Conservation (phyloP, 2,797 vertebrate genomes). For the Alosa sapidissima region DNA sequence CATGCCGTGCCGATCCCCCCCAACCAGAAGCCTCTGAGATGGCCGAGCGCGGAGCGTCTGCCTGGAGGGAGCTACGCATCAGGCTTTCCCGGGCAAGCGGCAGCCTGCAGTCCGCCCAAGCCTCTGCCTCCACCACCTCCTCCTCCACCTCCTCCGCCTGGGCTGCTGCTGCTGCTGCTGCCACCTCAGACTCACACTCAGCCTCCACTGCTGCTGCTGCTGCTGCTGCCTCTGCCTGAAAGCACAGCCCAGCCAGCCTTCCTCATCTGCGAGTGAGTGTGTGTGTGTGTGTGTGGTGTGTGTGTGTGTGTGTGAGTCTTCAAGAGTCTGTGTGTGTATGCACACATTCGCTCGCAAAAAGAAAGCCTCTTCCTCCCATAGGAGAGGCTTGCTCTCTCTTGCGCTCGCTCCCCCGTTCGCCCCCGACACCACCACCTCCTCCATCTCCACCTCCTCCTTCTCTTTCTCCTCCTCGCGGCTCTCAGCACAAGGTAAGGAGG, state of each 20-base stretch:
- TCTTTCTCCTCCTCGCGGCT: constrained; percentile 59
- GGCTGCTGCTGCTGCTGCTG: neutral
- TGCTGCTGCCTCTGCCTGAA: constrained; percentile 65
- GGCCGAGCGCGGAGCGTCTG: constrained; percentile 71
- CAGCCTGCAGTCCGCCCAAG: constrained; percentile 75
- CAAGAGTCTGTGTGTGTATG: constrained; percentile 54
- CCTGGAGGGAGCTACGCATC: constrained; percentile 86
- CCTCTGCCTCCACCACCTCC: neutral
- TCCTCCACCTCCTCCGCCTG: neutral
- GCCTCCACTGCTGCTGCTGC: constrained; percentile 50
- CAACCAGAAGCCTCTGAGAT: constrained; percentile 75
- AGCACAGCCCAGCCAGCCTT: constrained; percentile 47
- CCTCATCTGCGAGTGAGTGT: constrained; percentile 56
- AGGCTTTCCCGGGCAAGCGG: constrained; percentile 81
- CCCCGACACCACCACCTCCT: neutral
- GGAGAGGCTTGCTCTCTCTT: constrained; percentile 60
- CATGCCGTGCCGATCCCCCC: neutral
- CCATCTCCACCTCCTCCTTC: neutral
- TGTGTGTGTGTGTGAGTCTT: constrained; percentile 47
- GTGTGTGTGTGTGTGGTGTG: constrained; percentile 33
- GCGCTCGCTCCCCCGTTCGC: neutral
- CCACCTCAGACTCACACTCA: neutral
- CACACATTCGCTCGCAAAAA: constrained; percentile 51
- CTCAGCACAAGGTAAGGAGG: constrained; percentile 74
- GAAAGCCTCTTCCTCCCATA: constrained; percentile 60